Conservation (phyloP, 2,888 invertebrate genomes). For the Cryptocephalus moraei region DNA sequence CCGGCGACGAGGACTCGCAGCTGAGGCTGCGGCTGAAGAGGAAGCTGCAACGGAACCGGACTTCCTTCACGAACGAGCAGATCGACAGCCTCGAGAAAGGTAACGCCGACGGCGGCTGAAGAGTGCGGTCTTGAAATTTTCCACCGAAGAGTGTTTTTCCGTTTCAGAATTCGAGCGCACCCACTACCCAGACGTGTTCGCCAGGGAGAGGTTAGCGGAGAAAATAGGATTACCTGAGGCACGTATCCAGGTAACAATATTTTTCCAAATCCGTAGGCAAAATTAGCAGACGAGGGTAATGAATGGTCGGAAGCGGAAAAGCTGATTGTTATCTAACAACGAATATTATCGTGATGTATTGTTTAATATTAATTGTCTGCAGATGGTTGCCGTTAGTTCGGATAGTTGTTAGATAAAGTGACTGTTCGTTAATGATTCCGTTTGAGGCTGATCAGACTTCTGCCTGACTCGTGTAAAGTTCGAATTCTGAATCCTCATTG, state of each 20-base stretch:
- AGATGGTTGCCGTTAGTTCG: too few relatives aligned
- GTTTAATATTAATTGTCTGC: too few relatives aligned
- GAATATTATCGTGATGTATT: too few relatives aligned
- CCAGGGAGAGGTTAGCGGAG: conserved; percentile 88
- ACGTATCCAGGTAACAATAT: conserved; percentile 90
- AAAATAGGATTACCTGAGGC: conserved; percentile 98
- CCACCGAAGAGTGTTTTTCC: conserved; percentile 11
- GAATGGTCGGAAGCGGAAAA: too few relatives aligned
- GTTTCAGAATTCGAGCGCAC: conserved; percentile 90
- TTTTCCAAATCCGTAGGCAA: conserved; percentile 25
- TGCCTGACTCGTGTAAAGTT: too few relatives aligned
- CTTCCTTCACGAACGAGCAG: conserved; percentile 97
- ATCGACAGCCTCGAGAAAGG: conserved; percentile 98
- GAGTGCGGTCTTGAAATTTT: too few relatives aligned
- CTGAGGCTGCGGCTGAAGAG: conserved; percentile 87
- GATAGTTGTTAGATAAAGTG: too few relatives aligned
- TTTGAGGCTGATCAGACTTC: too few relatives aligned
- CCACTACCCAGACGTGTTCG: conserved; percentile 96
- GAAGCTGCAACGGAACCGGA: conserved; percentile 93
- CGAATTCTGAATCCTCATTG: too few relatives aligned
- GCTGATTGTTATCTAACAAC: too few relatives aligned
- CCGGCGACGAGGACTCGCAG: conserved; percentile 84
- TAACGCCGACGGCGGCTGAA: conserved; percentile 32
- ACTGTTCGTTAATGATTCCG: too few relatives aligned
- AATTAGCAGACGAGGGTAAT: too few relatives aligned